A percentile compares a stretch with the other conserved stretches of the same genome.
phyloP scores from a whole-genome alignment of 2,113 vertebrate species.

The Saimiri boliviensis region DNA sequence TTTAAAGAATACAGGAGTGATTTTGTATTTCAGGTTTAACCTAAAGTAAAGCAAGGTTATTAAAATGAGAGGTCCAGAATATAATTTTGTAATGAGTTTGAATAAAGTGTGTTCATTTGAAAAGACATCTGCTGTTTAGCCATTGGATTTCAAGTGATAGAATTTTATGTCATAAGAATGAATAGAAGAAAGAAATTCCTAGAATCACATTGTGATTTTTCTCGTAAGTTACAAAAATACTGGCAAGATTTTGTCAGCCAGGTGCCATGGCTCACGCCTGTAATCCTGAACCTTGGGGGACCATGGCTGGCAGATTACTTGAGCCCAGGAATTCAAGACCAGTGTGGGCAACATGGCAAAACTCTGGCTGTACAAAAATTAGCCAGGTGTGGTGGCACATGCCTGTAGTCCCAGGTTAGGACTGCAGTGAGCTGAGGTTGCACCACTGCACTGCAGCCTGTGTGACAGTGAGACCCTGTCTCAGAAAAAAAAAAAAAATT shows the following conservation, averaged over 20 bases:
- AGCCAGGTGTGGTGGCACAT: too few species aligned
- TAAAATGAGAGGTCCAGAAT: neutral
- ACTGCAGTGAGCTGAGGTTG: too few species aligned
- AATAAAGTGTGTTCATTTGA: neutral
- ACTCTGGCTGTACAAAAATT: too few species aligned
- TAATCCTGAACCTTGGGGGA: too few species aligned
- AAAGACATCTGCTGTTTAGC: neutral
- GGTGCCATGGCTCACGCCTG: too few species aligned
- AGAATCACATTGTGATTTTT: constrained; percentile 21
- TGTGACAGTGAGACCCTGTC: too few species aligned
- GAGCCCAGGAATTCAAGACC: too few species aligned
- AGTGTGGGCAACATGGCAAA: too few species aligned
- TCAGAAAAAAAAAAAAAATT: neutral
- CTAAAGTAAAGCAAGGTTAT: constrained; percentile 11
- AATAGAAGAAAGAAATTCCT: constrained; percentile 54
- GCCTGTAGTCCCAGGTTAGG: too few species aligned
- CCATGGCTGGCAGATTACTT: too few species aligned
- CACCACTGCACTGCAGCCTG: too few species aligned
- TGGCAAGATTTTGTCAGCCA: neutral
- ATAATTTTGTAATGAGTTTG: constrained; percentile 35
- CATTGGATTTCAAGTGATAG: constrained; percentile 35
- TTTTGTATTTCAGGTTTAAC: constrained; percentile 47
- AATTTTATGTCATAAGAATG: neutral
- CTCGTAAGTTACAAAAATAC: neutral
- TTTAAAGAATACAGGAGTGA: constrained; percentile 47